phyloP scores from a whole-genome alignment of 2,888 invertebrate genomes.

The Pardosa pseudoannulata region DNA sequence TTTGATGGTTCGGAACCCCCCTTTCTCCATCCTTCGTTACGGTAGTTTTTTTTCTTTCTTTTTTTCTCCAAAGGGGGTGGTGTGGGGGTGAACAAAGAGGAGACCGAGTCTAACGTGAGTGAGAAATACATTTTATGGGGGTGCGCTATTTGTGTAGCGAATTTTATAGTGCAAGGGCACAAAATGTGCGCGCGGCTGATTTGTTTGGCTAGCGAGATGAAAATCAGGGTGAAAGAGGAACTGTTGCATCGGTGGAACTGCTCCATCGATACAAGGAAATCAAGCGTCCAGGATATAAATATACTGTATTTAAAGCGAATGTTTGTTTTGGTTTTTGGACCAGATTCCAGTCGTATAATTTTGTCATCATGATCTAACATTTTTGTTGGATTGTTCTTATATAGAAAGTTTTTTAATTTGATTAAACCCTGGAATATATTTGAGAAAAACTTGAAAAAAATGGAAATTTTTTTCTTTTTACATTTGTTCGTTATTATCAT shows the following conservation, averaged over 20 bases:
- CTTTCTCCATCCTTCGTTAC: slow-evolving; percentile 43
- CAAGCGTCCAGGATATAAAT: too few species aligned
- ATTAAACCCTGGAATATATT: too few species aligned
- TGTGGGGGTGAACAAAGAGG: not conserved
- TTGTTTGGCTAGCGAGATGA: not conserved
- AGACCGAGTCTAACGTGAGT: slow-evolving; percentile 12
- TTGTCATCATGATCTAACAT: too few species aligned
- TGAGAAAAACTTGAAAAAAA: too few species aligned
- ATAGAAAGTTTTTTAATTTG: too few species aligned
- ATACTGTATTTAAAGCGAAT: not conserved
- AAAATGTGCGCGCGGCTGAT: not conserved
- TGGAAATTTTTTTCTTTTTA: too few species aligned
- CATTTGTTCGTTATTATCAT: too few species aligned
- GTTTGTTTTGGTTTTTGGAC: too few species aligned
- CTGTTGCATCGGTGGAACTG: not conserved
- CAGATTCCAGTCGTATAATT: not conserved
- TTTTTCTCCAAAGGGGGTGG: not conserved
- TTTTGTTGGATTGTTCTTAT: too few species aligned
- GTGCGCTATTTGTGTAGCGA: not conserved
- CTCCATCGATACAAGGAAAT: too few species aligned
- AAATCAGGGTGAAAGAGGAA: not conserved
- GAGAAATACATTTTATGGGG: slow-evolving; percentile 17
- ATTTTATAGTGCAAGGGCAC: not conserved
- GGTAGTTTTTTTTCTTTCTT: too few species aligned
- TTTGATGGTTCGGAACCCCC: slow-evolving; percentile 56